These are phyloP conservation scores for Amphipoea lucens DNA, from an alignment of 2,888 invertebrate genomes.

Conservation along the genomic window DNA sequence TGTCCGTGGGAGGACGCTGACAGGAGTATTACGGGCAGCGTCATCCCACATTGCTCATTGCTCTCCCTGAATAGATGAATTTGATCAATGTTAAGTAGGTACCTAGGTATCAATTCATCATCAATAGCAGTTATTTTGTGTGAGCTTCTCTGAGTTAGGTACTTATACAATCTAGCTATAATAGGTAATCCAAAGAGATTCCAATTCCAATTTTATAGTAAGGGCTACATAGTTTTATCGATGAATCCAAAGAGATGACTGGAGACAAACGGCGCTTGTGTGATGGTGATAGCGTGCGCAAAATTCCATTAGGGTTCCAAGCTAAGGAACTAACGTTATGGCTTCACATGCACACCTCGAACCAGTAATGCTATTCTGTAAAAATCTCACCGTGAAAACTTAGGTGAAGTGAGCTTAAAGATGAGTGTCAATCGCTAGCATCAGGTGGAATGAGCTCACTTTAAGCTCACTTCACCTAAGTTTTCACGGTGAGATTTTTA, in stretches of 20 bases:
- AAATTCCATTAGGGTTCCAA: not conserved
- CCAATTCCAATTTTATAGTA: too few species aligned
- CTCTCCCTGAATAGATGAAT: not conserved
- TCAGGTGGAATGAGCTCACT: too few species aligned
- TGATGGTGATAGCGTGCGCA: too few species aligned
- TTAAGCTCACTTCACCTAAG: too few species aligned
- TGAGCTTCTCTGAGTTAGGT: not conserved
- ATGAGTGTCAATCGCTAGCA: too few species aligned
- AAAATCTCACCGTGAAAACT: too few species aligned
- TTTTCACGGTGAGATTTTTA: too few species aligned
- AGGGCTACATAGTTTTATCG: too few species aligned
- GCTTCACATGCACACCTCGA: not conserved
- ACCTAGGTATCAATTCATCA: conserved; percentile 2
- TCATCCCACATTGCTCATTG: conserved; percentile 7
- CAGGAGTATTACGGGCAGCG: not conserved
- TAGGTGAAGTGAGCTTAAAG: too few species aligned
- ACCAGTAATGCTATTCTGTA: too few species aligned
- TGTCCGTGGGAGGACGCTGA: conserved; percentile 33
- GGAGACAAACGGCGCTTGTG: not conserved
- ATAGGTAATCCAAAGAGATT: not conserved
- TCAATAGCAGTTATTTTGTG: not conserved
- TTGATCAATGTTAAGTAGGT: conserved; percentile 10
- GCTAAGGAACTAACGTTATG: not conserved
- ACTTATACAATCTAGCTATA: not conserved
- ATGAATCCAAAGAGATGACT: not conserved